A percentile compares a stretch with the other conserved stretches of the same genome.
Evolutionary conservation across 2,888 invertebrate species (phyloP).

Genomic region (Chaitophorus viminalis): DNA sequence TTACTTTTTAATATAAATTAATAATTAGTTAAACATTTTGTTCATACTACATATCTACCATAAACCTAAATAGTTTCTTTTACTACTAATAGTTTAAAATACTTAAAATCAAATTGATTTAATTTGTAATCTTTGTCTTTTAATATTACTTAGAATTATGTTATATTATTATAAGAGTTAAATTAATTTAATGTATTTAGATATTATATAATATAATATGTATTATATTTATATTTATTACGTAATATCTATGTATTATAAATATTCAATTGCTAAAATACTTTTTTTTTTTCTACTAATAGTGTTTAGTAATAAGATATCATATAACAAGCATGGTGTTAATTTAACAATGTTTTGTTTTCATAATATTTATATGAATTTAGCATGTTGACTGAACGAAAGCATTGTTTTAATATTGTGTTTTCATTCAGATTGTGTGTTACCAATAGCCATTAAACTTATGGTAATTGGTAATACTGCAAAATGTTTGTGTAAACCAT

Average conservation of each 20-base stretch:
- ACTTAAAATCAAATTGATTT: not conserved
- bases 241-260: not conserved
- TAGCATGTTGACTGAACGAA: conserved; percentile 44
- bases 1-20: not conserved
- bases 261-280: not conserved
- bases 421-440: conserved; percentile 55
- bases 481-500: conserved; percentile 61
- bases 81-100: no score
- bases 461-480: conserved; percentile 51
- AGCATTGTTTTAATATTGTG: conserved; percentile 43
- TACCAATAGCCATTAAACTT: conserved; percentile 57
- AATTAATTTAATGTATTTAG: not conserved
- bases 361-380: conserved; percentile 43
- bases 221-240: not conserved
- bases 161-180: not conserved
- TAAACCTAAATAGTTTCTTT: not conserved
- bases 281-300: conserved; percentile 24
- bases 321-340: conserved; percentile 50
- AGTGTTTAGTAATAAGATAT: conserved; percentile 3
- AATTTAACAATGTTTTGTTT: conserved; percentile 50
- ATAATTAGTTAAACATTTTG: not conserved
- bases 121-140: not conserved
- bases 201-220: not conserved
- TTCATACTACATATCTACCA: no score
- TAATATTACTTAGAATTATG: not conserved